Percentiles rank a stretch among this genome's conserved stretches.
These are phyloP conservation scores for Intellagama lesueurii DNA, from an alignment of 2,797 vertebrate species.

Conservation along the genomic window DNA sequence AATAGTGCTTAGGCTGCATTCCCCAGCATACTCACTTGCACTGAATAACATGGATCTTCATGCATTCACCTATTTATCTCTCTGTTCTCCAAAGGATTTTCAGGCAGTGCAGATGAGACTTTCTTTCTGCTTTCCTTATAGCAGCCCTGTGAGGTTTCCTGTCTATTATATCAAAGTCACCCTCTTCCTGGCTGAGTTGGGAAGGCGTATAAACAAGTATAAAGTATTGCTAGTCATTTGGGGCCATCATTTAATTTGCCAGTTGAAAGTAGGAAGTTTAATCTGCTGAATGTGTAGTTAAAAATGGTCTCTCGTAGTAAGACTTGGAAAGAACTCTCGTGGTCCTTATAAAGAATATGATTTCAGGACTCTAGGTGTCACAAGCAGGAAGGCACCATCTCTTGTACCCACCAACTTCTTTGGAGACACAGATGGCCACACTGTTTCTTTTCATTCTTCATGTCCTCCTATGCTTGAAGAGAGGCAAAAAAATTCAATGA, in stretches of 20 bases:
- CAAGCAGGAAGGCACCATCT: too few species aligned
- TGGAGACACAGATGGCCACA: not conserved
- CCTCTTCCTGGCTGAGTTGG: too few species aligned
- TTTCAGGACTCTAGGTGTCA: not conserved
- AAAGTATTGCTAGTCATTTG: not conserved
- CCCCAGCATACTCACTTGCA: not conserved
- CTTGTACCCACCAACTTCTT: too few species aligned
- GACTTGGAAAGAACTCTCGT: not conserved
- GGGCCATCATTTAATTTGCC: not conserved
- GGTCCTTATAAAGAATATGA: too few species aligned
- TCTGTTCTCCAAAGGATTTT: not conserved
- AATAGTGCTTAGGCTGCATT: not conserved
- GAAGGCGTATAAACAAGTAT: too few species aligned
- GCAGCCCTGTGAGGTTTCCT: not conserved
- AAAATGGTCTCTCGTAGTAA: not conserved
- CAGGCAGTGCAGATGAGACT: not conserved
- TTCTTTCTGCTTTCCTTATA: not conserved
- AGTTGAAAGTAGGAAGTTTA: not conserved
- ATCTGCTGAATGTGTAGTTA: not conserved
- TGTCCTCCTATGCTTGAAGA: not conserved
- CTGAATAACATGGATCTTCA: too few species aligned
- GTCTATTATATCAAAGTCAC: too few species aligned
- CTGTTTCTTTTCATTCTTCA: constrained; percentile 16
- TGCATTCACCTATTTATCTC: too few species aligned
- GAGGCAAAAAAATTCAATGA: not conserved